A percentile compares a stretch with the other conserved stretches of the same genome.
Conservation (phyloP, 2,888 invertebrate genomes). For the Agonopterix alstromeriana region DNA sequence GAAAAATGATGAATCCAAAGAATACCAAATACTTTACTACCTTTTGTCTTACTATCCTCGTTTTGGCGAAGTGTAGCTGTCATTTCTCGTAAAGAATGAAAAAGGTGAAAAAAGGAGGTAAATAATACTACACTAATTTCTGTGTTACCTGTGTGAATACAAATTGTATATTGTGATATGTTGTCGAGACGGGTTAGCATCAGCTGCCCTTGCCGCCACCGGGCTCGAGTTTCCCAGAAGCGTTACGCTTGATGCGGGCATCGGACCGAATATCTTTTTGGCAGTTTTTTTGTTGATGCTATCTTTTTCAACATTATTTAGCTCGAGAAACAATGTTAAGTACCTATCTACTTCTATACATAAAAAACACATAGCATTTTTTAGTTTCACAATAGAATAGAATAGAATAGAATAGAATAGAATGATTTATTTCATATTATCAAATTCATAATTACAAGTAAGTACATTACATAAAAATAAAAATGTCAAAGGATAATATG, state of each 20-base stretch:
- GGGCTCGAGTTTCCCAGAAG: slow-evolving; percentile 68
- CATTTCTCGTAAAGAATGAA: slow-evolving; percentile 43
- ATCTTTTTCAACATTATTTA: neutral
- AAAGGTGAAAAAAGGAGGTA: slow-evolving; percentile 57
- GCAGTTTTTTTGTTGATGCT: neutral
- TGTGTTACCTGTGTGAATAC: slow-evolving; percentile 59
- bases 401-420: too few species aligned
- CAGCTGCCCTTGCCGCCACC: slow-evolving; percentile 26
- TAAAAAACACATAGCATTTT: too few species aligned
- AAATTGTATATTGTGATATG: slow-evolving; percentile 67
- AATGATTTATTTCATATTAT: too few species aligned
- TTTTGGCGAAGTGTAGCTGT: slow-evolving; percentile 26
- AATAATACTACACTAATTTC: slow-evolving; percentile 68
- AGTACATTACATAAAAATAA: too few species aligned
- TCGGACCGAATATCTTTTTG: slow-evolving; percentile 29
- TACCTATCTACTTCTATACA: too few species aligned
- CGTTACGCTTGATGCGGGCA: slow-evolving; percentile 62
- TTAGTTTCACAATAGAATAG: too few species aligned
- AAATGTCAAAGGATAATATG: too few species aligned
- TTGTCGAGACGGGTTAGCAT: slow-evolving; percentile 52
- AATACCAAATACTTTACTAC: slow-evolving; percentile 13
- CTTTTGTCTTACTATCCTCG: slow-evolving; percentile 14
- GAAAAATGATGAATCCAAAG: slow-evolving; percentile 25
- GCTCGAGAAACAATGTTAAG: too few species aligned
- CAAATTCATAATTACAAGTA: too few species aligned